Evolutionary conservation across 2,888 invertebrate genomes (phyloP).

Genomic region (Lydus trimaculatus): DNA sequence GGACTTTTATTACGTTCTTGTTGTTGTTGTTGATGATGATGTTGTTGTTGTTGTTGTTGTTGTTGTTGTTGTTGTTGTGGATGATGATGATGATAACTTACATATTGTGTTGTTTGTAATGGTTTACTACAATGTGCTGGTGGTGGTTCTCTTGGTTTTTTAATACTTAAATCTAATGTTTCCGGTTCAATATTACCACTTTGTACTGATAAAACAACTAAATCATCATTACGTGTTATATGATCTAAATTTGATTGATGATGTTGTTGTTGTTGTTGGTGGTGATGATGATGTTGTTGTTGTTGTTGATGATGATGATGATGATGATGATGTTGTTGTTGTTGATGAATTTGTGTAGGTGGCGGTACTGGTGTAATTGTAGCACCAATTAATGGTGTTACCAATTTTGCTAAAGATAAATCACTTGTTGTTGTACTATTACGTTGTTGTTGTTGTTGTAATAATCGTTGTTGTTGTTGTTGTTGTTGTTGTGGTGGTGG

Average conservation of each 20-base stretch:
- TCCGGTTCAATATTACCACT: conserved; percentile 54
- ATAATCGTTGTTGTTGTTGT: conserved; percentile 36
- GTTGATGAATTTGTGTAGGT: conserved; percentile 54
- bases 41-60: conserved; percentile 41
- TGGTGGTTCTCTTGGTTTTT: conserved; percentile 68
- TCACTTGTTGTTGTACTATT: conserved; percentile 38
- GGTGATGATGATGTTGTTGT: conserved; percentile 37
- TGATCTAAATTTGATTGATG: not conserved
- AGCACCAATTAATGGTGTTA: conserved; percentile 69
- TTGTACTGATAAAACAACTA: conserved; percentile 69
- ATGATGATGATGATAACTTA: conserved; percentile 36
- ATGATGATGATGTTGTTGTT: conserved; percentile 52
- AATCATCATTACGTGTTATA: conserved; percentile 61
- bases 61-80: conserved; percentile 51
- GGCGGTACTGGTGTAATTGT: conserved; percentile 72
- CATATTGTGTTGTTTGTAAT: conserved; percentile 30
- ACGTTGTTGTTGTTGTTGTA: conserved; percentile 40
- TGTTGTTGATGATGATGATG: conserved; percentile 23
- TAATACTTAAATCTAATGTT: conserved; percentile 79
- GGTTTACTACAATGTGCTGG: conserved; percentile 38
- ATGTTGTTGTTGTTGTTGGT: conserved; percentile 20
- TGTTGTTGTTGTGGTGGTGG: conserved; percentile 37
- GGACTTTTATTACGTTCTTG: conserved; percentile 56
- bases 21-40: conserved; percentile 35
- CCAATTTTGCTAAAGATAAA: conserved; percentile 56